Conservation (phyloP, 1,140 invertebrate genomes). For the Chymomyza costata region DNA sequence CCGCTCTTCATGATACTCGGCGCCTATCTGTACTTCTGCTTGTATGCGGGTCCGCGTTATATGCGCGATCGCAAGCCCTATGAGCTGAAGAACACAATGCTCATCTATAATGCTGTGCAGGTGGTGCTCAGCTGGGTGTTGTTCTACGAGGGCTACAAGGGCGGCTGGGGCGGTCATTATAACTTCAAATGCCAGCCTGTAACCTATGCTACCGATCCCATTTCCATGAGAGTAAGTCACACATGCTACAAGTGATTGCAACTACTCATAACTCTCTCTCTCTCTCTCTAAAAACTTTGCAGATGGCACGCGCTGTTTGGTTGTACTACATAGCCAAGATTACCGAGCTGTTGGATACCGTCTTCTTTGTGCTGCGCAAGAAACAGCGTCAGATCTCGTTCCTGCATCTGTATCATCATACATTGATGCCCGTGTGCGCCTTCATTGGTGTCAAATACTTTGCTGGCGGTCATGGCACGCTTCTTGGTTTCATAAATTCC, state of each 20-base stretch:
- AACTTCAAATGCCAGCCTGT: slow-evolving; percentile 89
- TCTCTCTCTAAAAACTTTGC: slow-evolving; percentile 21
- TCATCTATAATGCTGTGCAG: slow-evolving; percentile 88
- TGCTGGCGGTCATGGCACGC: slow-evolving; percentile 85
- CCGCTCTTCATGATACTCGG: slow-evolving; percentile 84
- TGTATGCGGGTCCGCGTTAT: slow-evolving; percentile 82
- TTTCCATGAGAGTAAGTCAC: slow-evolving; percentile 83
- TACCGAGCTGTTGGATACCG: slow-evolving; percentile 81
- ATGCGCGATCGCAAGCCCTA: slow-evolving; percentile 92
- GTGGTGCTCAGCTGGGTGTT: slow-evolving; percentile 84
- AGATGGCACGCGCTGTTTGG: slow-evolving; percentile 82
- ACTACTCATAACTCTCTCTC: not conserved
- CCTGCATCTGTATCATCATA: slow-evolving; percentile 86
- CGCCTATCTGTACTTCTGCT: slow-evolving; percentile 84
- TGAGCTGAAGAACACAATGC: slow-evolving; percentile 84
- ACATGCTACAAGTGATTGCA: not conserved
- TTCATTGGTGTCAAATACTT: slow-evolving; percentile 92
- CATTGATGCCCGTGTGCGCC: slow-evolving; percentile 83
- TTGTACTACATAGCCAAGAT: slow-evolving; percentile 81
- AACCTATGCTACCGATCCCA: slow-evolving; percentile 84
- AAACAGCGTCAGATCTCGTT: slow-evolving; percentile 85
- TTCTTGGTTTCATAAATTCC: slow-evolving; percentile 90
- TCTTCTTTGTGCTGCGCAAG: slow-evolving; percentile 90
- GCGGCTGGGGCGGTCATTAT: slow-evolving; percentile 85
- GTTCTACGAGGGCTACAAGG: slow-evolving; percentile 80